These are phyloP conservation scores for Monarcha castaneiventris DNA, from an alignment of 2,113 vertebrate genomes.

Conservation along the genomic window DNA sequence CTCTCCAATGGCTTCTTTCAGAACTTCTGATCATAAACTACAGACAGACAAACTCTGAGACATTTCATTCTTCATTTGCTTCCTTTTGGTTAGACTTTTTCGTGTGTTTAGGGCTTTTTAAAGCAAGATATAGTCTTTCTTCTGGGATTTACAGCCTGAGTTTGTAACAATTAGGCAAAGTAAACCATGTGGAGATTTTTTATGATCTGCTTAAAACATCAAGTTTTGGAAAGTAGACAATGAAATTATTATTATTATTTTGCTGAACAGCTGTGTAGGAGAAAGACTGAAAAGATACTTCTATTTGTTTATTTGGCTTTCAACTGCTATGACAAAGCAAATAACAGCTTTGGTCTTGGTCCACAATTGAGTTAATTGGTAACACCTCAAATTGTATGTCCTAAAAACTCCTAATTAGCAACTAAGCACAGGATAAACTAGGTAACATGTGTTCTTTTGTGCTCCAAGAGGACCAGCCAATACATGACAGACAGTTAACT, in stretches of 20 bases:
- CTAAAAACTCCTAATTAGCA: conserved; percentile 37
- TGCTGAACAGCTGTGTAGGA: conserved; percentile 56
- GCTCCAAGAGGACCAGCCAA: neutral
- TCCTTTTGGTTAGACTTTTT: neutral
- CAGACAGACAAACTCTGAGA: neutral
- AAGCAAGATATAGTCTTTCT: neutral
- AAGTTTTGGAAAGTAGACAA: conserved; percentile 67
- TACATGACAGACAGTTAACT: neutral
- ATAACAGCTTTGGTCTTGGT: conserved; percentile 56
- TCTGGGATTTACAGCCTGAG: conserved; percentile 3
- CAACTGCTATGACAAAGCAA: conserved; percentile 52
- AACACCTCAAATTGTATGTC: conserved; percentile 38
- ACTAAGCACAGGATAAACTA: conserved; percentile 22
- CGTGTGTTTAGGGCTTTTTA: neutral
- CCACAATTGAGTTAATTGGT: conserved; percentile 62
- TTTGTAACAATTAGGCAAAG: conserved; percentile 44
- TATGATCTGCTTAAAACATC: conserved; percentile 57
- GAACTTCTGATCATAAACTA: neutral
- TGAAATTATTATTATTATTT: conserved; percentile 73
- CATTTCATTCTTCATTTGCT: neutral
- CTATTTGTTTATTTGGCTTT: conserved; percentile 59
- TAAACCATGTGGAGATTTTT: conserved; percentile 35
- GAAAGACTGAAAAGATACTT: conserved; percentile 2
- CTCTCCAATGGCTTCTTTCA: neutral
- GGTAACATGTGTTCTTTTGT: neutral